Conservation (phyloP, 2,888 invertebrate species). For the Spicauda simplicius region DNA sequence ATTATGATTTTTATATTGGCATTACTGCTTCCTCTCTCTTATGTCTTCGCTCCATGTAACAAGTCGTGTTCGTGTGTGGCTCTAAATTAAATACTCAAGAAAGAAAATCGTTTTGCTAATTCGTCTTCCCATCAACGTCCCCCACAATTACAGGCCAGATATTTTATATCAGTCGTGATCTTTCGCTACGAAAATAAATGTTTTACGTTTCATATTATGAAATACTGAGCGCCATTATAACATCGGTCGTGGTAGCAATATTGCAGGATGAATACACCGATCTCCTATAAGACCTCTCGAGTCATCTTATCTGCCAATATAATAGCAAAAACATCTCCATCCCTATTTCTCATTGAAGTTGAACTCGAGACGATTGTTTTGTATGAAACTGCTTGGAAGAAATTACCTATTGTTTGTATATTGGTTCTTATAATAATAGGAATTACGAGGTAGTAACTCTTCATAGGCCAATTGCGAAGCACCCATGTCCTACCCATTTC, state of each 20-base stretch:
- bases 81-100: too few species aligned
- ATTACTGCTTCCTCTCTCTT: too few species aligned
- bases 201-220: slow-evolving; percentile 23
- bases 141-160: too few species aligned
- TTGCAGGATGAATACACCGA: slow-evolving; percentile 59
- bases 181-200: background rate
- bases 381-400: slow-evolving; percentile 34
- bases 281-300: slow-evolving; percentile 60
- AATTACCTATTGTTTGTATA: background rate
- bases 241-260: slow-evolving; percentile 55
- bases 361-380: slow-evolving; percentile 54
- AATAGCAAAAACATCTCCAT: slow-evolving; percentile 58
- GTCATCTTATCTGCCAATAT: slow-evolving; percentile 66
- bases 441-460: background rate
- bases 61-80: too few species aligned
- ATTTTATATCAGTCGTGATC: background rate
- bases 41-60: too few species aligned
- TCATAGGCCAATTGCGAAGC: too few species aligned
- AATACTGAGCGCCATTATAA: slow-evolving; percentile 49
- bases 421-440: background rate
- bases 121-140: too few species aligned
- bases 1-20: too few species aligned
- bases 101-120: too few species aligned
- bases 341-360: slow-evolving; percentile 46
- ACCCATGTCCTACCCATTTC: too few species aligned